Evolutionary conservation across 1,140 invertebrate species (phyloP).

Genomic region (Lysiphlebus fabarum): DNA sequence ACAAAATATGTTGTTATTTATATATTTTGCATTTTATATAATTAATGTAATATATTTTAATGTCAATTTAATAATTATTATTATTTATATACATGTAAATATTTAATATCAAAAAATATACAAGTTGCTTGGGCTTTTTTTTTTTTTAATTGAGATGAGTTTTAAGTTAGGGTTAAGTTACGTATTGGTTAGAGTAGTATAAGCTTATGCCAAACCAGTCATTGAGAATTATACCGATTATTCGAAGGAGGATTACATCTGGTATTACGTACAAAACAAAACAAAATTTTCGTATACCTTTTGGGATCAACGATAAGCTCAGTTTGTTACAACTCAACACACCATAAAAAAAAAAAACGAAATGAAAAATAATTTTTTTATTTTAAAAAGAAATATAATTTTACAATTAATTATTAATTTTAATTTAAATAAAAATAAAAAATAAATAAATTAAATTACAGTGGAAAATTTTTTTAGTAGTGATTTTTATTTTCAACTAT

Average conservation of each 20-base stretch:
- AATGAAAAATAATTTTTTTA: no score
- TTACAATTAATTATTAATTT: no score
- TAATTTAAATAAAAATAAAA: constrained; percentile 20
- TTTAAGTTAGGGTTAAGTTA: no score
- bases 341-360: no score
- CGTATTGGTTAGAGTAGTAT: no score
- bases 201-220: constrained; percentile 24
- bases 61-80: no score
- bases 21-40: constrained; percentile 29
- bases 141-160: background rate
- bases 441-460: no score
- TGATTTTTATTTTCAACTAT: constrained; percentile 18
- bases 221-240: constrained; percentile 40
- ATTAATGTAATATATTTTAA: constrained; percentile 35
- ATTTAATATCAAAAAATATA: no score
- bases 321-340: constrained; percentile 5
- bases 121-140: no score
- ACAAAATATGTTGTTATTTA: constrained; percentile 3
- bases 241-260: constrained; percentile 39
- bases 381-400: no score
- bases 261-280: constrained; percentile 22
- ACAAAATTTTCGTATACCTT: constrained; percentile 17
- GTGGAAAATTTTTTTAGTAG: constrained; percentile 18
- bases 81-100: no score
- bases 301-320: constrained; percentile 16